Evolutionary conservation across 1,140 invertebrate species (phyloP).

Genomic region (Heliconius himera): DNA sequence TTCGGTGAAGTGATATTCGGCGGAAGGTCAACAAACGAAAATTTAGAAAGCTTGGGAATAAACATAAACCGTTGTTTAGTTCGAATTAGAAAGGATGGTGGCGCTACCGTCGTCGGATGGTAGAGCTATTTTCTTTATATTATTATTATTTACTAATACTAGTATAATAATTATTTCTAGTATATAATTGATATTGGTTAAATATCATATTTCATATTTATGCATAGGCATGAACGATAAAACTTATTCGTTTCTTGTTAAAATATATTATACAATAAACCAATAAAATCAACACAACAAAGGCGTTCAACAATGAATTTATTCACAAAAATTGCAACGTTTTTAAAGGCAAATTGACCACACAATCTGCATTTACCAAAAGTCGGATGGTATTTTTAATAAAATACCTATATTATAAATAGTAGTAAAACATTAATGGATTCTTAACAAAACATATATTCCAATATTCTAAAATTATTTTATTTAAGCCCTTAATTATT

Average conservation of each 20-base stretch:
- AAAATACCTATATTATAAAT: neutral
- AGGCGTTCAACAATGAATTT: neutral
- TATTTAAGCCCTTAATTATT: neutral
- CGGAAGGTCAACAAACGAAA: constrained; percentile 56
- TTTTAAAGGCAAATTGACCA: constrained; percentile 6
- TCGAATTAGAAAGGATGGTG: constrained; percentile 48
- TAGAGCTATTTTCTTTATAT: constrained; percentile 1
- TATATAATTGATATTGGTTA: no score
- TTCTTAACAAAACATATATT: neutral
- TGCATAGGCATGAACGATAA: neutral
- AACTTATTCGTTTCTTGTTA: neutral
- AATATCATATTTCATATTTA: neutral
- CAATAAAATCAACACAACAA: constrained; percentile 6
- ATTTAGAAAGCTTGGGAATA: constrained; percentile 63
- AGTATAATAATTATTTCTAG: no score
- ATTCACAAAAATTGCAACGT: constrained; percentile 11
- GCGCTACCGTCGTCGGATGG: constrained; percentile 17
- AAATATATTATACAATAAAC: neutral
- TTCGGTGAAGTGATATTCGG: constrained; percentile 27
- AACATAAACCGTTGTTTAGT: constrained; percentile 50
- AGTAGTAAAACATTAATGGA: neutral
- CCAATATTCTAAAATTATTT: neutral
- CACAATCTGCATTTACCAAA: constrained; percentile 9
- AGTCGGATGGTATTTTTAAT: neutral
- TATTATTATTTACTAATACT: no score